phyloP scores from a whole-genome alignment of 2,113 vertebrate genomes.

The Aegithalos caudatus region DNA sequence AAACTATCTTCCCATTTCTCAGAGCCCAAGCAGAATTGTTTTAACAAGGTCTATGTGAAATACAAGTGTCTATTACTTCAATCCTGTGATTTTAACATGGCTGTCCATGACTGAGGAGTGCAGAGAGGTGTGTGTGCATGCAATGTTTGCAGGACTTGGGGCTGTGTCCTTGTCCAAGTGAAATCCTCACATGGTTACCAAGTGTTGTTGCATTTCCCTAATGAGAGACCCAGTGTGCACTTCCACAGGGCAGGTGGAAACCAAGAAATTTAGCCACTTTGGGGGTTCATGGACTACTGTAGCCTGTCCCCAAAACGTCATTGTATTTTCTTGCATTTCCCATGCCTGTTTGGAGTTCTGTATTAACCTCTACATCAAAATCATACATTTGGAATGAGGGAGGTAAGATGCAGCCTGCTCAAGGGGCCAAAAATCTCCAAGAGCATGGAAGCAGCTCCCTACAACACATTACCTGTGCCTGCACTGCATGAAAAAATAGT shows the following conservation, averaged over 20 bases:
- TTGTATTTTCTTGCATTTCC: background rate
- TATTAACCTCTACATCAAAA: background rate
- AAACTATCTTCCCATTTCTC: background rate
- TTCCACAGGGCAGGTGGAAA: background rate
- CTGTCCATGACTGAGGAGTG: background rate
- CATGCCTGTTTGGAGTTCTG: background rate
- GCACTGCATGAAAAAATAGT: background rate
- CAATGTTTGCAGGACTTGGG: background rate
- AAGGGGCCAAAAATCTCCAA: background rate
- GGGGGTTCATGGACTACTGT: background rate
- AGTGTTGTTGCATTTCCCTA: background rate
- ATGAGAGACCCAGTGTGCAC: background rate
- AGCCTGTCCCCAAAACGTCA: background rate
- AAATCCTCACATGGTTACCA: background rate
- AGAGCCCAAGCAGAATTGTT: background rate
- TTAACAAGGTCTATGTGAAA: background rate
- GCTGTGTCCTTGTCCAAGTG: background rate
- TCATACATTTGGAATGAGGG: accelerated
- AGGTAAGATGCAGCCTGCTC: background rate
- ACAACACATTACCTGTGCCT: background rate
- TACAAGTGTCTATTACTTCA: background rate
- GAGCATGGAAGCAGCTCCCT: background rate
- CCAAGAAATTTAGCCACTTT: background rate
- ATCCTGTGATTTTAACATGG: background rate
- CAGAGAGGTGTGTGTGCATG: background rate